Evolutionary conservation across 2,888 invertebrate species (phyloP).

Genomic region (Eledone cirrhosa): DNA sequence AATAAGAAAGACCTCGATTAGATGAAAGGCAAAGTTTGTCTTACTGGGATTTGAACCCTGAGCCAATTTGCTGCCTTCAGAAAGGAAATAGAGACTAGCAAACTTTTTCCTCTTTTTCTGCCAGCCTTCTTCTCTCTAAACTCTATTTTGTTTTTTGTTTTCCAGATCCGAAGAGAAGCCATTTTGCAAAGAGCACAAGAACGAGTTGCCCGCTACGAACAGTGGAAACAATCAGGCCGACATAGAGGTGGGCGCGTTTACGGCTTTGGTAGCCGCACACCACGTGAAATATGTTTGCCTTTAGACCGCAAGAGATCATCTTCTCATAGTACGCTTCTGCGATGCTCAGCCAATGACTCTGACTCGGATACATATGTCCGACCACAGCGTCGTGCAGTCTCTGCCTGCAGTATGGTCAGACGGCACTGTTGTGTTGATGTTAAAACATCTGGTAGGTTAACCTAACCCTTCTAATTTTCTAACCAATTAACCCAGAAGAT

Average conservation of each 20-base stretch:
- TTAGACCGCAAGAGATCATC: slow-evolving; percentile 58
- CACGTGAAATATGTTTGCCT: slow-evolving; percentile 60
- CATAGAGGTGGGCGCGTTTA: slow-evolving; percentile 58
- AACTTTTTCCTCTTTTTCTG: too few relatives aligned
- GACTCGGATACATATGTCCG: slow-evolving; percentile 57
- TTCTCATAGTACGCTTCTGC: slow-evolving; percentile 59
- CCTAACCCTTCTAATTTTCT: slow-evolving; percentile 29
- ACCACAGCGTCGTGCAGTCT: slow-evolving; percentile 58
- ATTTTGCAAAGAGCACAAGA: slow-evolving; percentile 55
- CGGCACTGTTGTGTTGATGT: slow-evolving; percentile 62
- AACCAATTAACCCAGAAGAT: slow-evolving; percentile 23
- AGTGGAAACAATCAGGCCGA: slow-evolving; percentile 52
- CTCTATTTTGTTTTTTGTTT: slow-evolving; percentile 20
- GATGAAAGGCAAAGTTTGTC: too few relatives aligned
- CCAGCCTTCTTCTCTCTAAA: too few relatives aligned
- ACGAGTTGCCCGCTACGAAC: slow-evolving; percentile 58
- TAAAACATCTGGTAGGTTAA: slow-evolving; percentile 51
- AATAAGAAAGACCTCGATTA: too few relatives aligned
- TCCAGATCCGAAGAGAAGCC: slow-evolving; percentile 55
- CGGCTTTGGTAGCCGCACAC: slow-evolving; percentile 61
- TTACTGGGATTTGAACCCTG: too few relatives aligned
- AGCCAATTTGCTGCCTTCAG: too few relatives aligned
- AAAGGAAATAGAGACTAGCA: too few relatives aligned
- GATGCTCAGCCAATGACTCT: slow-evolving; percentile 59
- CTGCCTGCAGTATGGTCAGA: slow-evolving; percentile 61